These are phyloP conservation scores for Caretta caretta DNA, from an alignment of 2,113 vertebrate species.

Conservation along the genomic window DNA sequence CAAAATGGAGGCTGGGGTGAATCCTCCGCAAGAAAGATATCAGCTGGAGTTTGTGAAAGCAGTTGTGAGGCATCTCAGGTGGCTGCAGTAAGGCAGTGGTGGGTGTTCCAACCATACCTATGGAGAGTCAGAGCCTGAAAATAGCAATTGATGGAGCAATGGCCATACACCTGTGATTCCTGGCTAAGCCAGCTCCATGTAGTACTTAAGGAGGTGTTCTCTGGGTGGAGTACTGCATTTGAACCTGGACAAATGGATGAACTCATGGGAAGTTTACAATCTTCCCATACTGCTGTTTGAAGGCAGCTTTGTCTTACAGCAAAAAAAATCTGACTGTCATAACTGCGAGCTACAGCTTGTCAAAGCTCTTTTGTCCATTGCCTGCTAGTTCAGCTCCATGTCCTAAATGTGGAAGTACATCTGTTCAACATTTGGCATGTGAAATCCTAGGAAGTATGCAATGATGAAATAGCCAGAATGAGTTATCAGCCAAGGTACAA, in stretches of 20 bases:
- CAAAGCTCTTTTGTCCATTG: not conserved
- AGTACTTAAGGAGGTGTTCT: not conserved
- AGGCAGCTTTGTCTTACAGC: not conserved
- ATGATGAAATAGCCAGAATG: not conserved
- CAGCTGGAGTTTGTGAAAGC: not conserved
- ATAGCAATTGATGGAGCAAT: not conserved
- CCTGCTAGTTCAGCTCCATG: not conserved
- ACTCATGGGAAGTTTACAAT: not conserved
- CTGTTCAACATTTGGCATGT: not conserved
- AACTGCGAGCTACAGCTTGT: not conserved
- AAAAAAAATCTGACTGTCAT: not conserved
- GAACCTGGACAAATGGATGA: not conserved
- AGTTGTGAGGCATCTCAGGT: slow-evolving; percentile 21
- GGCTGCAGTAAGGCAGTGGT: slow-evolving; percentile 8
- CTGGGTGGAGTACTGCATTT: not conserved
- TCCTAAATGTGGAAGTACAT: not conserved
- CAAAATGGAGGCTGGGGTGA: slow-evolving; percentile 22
- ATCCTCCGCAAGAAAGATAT: not conserved
- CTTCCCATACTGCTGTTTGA: not conserved
- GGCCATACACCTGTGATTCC: not conserved
- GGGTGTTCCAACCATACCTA: not conserved
- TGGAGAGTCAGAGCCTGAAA: slow-evolving; percentile 27
- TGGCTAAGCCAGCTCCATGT: not conserved
- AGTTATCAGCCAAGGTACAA: not conserved
- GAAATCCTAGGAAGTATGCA: not conserved